phyloP scores from a whole-genome alignment of 2,113 vertebrate species.

The Rostratula benghalensis region DNA sequence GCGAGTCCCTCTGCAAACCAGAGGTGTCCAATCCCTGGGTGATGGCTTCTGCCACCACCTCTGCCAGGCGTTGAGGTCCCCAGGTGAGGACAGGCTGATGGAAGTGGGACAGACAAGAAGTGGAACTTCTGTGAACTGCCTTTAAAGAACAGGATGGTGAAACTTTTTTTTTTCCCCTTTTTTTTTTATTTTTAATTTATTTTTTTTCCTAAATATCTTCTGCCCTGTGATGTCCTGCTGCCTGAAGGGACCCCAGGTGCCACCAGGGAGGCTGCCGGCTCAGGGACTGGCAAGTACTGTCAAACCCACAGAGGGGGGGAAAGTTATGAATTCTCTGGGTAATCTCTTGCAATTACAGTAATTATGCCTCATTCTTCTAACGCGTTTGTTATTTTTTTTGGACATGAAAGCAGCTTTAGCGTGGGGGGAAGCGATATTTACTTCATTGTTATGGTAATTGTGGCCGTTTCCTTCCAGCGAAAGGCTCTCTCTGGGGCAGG shows the following conservation, averaged over 20 bases:
- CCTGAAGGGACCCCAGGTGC: not conserved
- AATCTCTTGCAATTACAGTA: not conserved
- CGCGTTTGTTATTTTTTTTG: not conserved
- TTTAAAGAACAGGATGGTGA: not conserved
- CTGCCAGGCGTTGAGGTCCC: not conserved
- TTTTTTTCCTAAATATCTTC: not conserved
- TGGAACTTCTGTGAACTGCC: not conserved
- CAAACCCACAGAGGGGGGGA: not conserved
- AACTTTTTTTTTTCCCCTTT: not conserved
- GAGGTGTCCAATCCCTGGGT: not conserved
- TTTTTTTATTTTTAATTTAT: too few species aligned
- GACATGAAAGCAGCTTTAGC: conserved; percentile 17
- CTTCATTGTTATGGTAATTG: conserved; percentile 33
- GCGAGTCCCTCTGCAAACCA: not conserved
- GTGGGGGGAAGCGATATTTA: conserved; percentile 33
- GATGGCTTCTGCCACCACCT: not conserved
- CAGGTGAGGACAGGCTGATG: not conserved
- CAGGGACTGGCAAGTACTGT: not conserved
- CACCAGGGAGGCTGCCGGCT: fast-evolving
- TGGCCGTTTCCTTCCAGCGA: conserved; percentile 1
- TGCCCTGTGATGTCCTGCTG: not conserved
- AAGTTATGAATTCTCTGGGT: not conserved
- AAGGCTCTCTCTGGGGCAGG: not conserved
- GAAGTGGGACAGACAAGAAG: not conserved
- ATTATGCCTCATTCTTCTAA: not conserved